Percentiles rank a stretch among this genome's conserved stretches.
These are phyloP conservation scores for Malthinus seriepunctatus DNA, from an alignment of 2,888 invertebrate genomes.

Conservation along the genomic window DNA sequence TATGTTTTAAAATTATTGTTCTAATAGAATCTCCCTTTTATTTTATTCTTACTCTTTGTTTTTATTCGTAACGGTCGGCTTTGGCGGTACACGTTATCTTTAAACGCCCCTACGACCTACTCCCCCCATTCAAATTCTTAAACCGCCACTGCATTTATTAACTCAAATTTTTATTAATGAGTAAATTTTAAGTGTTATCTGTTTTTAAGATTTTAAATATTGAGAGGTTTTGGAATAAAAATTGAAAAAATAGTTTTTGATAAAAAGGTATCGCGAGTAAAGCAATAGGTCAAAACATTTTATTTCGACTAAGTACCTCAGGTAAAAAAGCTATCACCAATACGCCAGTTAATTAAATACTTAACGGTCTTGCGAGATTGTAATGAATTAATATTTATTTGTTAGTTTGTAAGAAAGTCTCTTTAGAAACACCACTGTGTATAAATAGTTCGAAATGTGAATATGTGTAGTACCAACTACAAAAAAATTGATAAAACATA, in stretches of 20 bases:
- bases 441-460: slow-evolving; percentile 17
- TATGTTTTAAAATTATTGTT: not conserved
- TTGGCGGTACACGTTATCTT: not conserved
- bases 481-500: slow-evolving; percentile 18
- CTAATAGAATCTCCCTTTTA: not conserved
- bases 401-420: slow-evolving; percentile 27
- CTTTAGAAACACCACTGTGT: slow-evolving; percentile 25
- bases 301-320: not conserved
- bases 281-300: not conserved
- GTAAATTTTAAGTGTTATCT: too few relatives aligned
- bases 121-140: too few relatives aligned
- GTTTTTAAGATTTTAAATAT: too few relatives aligned
- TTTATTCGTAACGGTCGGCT: not conserved
- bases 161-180: too few relatives aligned
- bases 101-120: too few relatives aligned
- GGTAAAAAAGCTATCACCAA: not conserved
- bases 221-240: too few relatives aligned
- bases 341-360: not conserved
- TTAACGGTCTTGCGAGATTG: slow-evolving; percentile 6
- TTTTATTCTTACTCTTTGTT: not conserved
- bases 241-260: too few relatives aligned
- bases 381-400: slow-evolving; percentile 23
- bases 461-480: slow-evolving; percentile 23
- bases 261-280: not conserved
- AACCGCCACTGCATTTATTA: too few relatives aligned